phyloP scores from a whole-genome alignment of 2,888 invertebrate genomes.

The Proisotoma minuta region DNA sequence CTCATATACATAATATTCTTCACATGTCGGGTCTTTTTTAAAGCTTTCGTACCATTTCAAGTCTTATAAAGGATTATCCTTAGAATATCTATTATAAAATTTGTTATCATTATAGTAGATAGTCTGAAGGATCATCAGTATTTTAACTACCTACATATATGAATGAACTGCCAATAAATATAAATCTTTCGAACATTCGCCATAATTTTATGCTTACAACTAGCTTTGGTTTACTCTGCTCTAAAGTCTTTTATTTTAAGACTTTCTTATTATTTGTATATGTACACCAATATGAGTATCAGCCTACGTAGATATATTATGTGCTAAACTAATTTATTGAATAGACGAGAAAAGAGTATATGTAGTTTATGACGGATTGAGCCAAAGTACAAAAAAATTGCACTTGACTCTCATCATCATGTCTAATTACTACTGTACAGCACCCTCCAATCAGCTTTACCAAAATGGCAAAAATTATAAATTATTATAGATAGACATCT shows the following conservation, averaged over 20 bases:
- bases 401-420: slow-evolving; percentile 10
- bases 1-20: slow-evolving; percentile 8
- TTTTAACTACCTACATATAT: no score
- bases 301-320: neutral
- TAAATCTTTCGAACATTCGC: neutral
- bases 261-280: neutral
- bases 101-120: neutral
- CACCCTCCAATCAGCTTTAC: slow-evolving; percentile 48
- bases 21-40: slow-evolving; percentile 15
- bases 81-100: neutral
- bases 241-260: neutral
- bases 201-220: neutral
- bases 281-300: neutral
- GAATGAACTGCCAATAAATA: no score
- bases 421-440: slow-evolving; percentile 44
- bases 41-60: slow-evolving; percentile 39
- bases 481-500: slow-evolving; percentile 2
- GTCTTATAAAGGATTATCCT: slow-evolving; percentile 14
- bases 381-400: no score
- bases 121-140: no score
- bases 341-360: slow-evolving; percentile 13
- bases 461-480: slow-evolving; percentile 20
- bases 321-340: slow-evolving; percentile 6
- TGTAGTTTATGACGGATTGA: slow-evolving; percentile 8
- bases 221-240: neutral